Evolutionary conservation across 1,140 invertebrate species (phyloP).

Genomic region (Lamellibrachia luymesi): DNA sequence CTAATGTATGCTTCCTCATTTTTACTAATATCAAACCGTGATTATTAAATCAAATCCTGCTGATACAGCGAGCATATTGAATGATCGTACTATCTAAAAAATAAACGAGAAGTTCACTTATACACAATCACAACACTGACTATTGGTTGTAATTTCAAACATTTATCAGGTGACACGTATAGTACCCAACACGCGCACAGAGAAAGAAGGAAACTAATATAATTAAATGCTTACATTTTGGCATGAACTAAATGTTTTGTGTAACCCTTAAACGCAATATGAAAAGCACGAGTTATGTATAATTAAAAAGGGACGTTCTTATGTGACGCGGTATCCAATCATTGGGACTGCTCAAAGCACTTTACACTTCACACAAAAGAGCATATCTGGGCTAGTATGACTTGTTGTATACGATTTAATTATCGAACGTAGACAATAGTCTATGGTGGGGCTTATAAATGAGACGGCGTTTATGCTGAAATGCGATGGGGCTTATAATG

Average conservation of each 20-base stretch:
- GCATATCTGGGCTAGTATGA: background rate
- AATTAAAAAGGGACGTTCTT: background rate
- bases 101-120: background rate
- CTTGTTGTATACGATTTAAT: background rate
- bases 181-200: too few species aligned
- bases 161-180: too few species aligned
- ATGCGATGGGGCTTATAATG: background rate
- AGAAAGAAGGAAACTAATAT: background rate
- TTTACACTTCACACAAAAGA: too few species aligned
- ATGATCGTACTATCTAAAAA: background rate
- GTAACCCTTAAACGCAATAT: background rate
- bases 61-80: background rate
- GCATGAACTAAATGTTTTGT: background rate
- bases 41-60: background rate
- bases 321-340: too few species aligned
- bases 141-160: too few species aligned
- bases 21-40: background rate
- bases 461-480: background rate
- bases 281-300: background rate
- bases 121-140: too few species aligned
- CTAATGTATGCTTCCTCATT: background rate
- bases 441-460: background rate
- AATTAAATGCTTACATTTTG: background rate
- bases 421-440: too few species aligned
- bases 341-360: too few species aligned